Evolutionary conservation across 2,113 vertebrate genomes (phyloP), one percentile per base, ranked within the genome.

Genomic region (Brachirus orientalis): DNA sequence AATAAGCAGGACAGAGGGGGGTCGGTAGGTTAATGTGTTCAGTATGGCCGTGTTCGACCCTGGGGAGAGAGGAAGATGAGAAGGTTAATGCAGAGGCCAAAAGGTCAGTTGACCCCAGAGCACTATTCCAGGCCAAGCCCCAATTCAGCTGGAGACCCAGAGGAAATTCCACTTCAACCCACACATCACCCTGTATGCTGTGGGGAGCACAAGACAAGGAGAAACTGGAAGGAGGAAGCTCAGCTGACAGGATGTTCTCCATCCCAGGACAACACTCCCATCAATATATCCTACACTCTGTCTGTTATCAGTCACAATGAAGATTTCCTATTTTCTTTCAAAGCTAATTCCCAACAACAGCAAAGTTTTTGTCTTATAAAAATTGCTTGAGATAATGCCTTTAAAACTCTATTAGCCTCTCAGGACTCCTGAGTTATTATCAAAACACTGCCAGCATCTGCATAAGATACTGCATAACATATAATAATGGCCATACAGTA

Each of bases 1-100:
- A 72, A 52, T 72, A 64, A 60, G 73, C 54, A 56, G 20, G 56
- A 68, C 69, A 69, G 48, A 55, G 28, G 48, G 7, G n/a, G 87
- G 83, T 83, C 69, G 79, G 47, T 58, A 64, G 88, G 90, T 86
- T 90, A 89, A 90, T 88, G 87, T 18, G 63, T 86, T 91, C 83
- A 85, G 76, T 78, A 86, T 88, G 86, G 84, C 69, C 55, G 64
- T 4, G 44, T 72, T 81, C 60, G 73, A 66, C 87, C 77, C 86
- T 70, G 47, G 82, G 77, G 85, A 85, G 69, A 84, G 20, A 87
- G 89, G 80, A 81, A 82, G 86, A 75, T 82, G 64, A 85, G 77
- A 72, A 73, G 88, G 86, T 84, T 72, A 84, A 82, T 63, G 58
- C 40, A 12, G 64, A 16, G 80, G 80, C 57, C 59, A 75, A 58